phyloP scores from a whole-genome alignment of 2,888 invertebrate genomes.

The Bedellia somnulentella region DNA sequence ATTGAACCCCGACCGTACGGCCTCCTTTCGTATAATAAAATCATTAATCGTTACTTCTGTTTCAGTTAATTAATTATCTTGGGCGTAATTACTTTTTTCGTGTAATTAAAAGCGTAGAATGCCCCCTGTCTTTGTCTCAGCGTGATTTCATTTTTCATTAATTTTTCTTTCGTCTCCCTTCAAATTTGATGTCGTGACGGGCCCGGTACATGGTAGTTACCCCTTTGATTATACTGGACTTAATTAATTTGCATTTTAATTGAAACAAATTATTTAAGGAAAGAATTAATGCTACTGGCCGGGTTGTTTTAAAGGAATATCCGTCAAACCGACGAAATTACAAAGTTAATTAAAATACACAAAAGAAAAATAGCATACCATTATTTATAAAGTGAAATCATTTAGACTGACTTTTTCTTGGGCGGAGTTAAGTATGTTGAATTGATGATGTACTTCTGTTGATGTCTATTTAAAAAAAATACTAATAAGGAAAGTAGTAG shows the following conservation, averaged over 20 bases:
- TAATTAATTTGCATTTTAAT: conserved; percentile 58
- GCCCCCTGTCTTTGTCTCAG: conserved; percentile 57
- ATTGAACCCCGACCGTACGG: conserved; percentile 35
- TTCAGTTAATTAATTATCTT: conserved; percentile 63
- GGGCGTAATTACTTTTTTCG: conserved; percentile 61
- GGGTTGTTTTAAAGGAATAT: not conserved
- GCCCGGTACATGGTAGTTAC: conserved; percentile 45
- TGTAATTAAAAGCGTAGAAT: conserved; percentile 62
- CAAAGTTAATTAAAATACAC: too few relatives aligned
- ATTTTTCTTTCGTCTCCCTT: conserved; percentile 65
- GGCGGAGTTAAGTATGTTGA: too few relatives aligned
- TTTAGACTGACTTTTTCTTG: too few relatives aligned
- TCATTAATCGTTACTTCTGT: conserved; percentile 63
- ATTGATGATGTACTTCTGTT: too few relatives aligned
- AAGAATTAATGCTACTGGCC: conserved; percentile 18
- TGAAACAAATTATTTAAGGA: conserved; percentile 46
- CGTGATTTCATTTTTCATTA: conserved; percentile 61
- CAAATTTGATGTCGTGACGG: conserved; percentile 56
- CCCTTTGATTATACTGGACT: conserved; percentile 55
- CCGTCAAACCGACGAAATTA: too few relatives aligned
- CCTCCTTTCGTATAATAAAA: conserved; percentile 60
- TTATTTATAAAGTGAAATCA: too few relatives aligned
- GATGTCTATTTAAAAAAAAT: too few relatives aligned
- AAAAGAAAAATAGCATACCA: too few relatives aligned
- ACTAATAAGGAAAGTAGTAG: too few relatives aligned